phyloP scores from a whole-genome alignment of 1,140 invertebrate genomes.

The Tetramorium simillimum region DNA sequence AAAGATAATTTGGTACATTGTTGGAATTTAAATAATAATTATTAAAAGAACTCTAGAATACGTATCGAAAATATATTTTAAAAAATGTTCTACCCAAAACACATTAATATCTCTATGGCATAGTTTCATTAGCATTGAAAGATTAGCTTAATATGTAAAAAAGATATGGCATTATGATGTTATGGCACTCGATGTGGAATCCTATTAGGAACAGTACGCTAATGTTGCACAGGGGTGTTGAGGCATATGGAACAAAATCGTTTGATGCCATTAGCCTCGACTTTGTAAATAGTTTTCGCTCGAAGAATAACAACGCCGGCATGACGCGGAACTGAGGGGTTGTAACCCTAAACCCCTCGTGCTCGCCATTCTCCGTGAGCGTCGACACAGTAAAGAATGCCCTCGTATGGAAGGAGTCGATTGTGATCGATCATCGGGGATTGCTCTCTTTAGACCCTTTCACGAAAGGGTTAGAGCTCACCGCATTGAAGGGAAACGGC shows the following conservation, averaged over 20 bases:
- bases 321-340: slow-evolving; percentile 62
- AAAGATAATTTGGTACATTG: neutral
- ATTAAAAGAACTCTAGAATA: neutral
- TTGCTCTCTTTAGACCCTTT: slow-evolving; percentile 65
- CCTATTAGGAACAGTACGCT: slow-evolving; percentile 69
- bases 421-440: slow-evolving; percentile 81
- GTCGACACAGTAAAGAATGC: slow-evolving; percentile 66
- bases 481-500: slow-evolving; percentile 26
- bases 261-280: slow-evolving; percentile 83
- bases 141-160: neutral
- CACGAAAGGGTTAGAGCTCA: slow-evolving; percentile 76
- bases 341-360: slow-evolving; percentile 75
- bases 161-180: slow-evolving; percentile 27
- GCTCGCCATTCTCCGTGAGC: slow-evolving; percentile 69
- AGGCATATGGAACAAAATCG: slow-evolving; percentile 79
- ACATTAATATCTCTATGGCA: neutral
- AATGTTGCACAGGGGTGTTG: slow-evolving; percentile 66
- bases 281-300: slow-evolving; percentile 84
- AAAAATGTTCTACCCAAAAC: neutral
- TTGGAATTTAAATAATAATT: neutral
- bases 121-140: neutral
- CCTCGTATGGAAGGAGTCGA: slow-evolving; percentile 72
- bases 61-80: neutral
- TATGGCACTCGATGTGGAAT: slow-evolving; percentile 69
- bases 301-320: slow-evolving; percentile 80